Conservation (phyloP, 2,888 invertebrate species). For the Zootermopsis nevadensis region DNA sequence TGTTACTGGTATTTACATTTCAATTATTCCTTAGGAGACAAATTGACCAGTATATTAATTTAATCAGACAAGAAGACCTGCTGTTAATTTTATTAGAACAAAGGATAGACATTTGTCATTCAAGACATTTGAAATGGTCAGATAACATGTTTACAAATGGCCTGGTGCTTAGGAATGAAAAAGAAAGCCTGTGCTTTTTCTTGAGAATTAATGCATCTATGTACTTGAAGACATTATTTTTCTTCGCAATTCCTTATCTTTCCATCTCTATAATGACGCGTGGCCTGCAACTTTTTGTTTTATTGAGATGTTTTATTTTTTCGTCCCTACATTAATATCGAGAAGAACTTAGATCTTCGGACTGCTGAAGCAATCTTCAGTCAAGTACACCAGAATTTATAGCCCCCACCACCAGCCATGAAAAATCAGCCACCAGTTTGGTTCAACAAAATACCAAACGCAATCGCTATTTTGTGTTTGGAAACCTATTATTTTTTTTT, state of each 20-base stretch:
- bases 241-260: constrained; percentile 14
- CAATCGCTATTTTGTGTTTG: constrained; percentile 35
- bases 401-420: constrained; percentile 21
- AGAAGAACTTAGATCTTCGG: not conserved
- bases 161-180: not conserved
- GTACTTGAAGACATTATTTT: constrained; percentile 12
- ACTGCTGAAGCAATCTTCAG: constrained; percentile 17
- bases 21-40: not conserved
- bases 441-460: constrained; percentile 32
- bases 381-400: constrained; percentile 35
- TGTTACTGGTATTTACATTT: not conserved
- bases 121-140: not conserved
- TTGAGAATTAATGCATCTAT: not conserved
- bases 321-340: constrained; percentile 16
- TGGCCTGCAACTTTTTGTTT: constrained; percentile 23
- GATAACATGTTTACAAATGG: not conserved
- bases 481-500: constrained; percentile 8
- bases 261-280: not conserved
- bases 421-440: constrained; percentile 35
- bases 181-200: not conserved
- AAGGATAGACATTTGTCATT: not conserved
- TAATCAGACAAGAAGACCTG: not conserved
- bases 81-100: not conserved
- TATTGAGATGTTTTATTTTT: not conserved
- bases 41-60: not conserved